These are phyloP conservation scores for Beroe forskalii DNA, from an alignment of 37 sponge, comb jelly and placozoan species.

Conservation along the genomic window DNA sequence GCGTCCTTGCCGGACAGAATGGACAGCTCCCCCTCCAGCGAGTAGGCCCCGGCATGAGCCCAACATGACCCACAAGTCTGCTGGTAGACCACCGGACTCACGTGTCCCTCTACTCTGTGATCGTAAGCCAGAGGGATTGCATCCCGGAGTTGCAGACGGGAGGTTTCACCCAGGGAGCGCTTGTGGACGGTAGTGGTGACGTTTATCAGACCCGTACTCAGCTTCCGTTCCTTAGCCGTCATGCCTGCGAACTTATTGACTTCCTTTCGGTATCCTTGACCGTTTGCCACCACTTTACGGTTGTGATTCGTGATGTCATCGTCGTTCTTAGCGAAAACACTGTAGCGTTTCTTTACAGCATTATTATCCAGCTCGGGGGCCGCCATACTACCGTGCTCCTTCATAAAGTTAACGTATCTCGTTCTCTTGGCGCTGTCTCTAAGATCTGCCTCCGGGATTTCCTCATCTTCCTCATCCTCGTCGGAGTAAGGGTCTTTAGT, in stretches of 20 bases:
- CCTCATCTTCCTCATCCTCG: neutral
- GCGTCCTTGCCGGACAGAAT: conserved; percentile 44
- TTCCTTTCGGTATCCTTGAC: neutral
- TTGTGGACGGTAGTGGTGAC: neutral
- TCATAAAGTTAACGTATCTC: neutral
- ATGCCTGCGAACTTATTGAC: conserved; percentile 29
- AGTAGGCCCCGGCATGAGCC: conserved; percentile 9
- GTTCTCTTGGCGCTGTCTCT: neutral
- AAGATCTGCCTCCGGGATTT: neutral
- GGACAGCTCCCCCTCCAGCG: conserved; percentile 25
- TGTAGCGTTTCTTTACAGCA: conserved; percentile 25
- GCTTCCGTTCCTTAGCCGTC: conserved; percentile 3
- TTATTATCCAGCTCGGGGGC: neutral
- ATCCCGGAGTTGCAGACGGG: neutral
- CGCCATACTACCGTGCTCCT: neutral
- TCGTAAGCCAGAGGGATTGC: conserved; percentile 18
- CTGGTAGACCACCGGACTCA: conserved; percentile 15
- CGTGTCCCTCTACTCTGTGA: conserved; percentile 64
- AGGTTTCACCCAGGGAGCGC: neutral
- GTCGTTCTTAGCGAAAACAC: conserved; percentile 35
- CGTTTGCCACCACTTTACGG: neutral
- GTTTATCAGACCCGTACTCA: conserved; percentile 25
- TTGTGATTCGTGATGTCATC: conserved; percentile 8
- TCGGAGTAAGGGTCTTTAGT: neutral
- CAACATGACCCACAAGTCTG: conserved; percentile 43